phyloP scores from a whole-genome alignment of 2,113 vertebrate species.

The Hiodon tergisus region DNA sequence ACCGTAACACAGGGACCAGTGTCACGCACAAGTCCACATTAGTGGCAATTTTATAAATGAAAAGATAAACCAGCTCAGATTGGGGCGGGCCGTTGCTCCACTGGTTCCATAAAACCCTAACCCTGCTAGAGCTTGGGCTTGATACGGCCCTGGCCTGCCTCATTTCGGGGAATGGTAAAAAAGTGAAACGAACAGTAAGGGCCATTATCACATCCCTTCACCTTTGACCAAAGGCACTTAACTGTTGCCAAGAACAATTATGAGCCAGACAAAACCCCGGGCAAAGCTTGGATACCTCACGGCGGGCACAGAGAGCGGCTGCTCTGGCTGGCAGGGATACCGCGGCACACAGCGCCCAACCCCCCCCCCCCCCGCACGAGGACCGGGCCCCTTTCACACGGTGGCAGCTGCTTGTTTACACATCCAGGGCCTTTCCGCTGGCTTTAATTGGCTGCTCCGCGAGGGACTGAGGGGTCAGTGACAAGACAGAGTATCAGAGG shows the following conservation, averaged over 20 bases:
- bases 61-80: background rate
- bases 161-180: constrained; percentile 11
- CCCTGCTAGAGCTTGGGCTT: background rate
- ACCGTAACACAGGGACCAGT: background rate
- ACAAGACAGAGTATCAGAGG: background rate
- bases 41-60: background rate
- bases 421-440: constrained; percentile 23
- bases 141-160: constrained; percentile 11
- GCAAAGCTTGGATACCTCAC: constrained; percentile 6
- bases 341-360: background rate
- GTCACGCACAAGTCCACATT: background rate
- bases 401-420: constrained; percentile 35
- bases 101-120: background rate
- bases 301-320: background rate
- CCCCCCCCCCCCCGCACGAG: no score
- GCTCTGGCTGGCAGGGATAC: background rate
- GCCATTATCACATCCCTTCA: constrained; percentile 22
- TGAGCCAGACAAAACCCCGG: constrained; percentile 12
- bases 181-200: constrained; percentile 7
- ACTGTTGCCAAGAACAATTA: constrained; percentile 9
- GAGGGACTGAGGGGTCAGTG: background rate
- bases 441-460: background rate
- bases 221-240: constrained; percentile 28
- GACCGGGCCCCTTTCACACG: background rate
- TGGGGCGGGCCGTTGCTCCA: background rate